Percentiles rank a stretch among this genome's conserved stretches.
These are phyloP conservation scores for Meloidogyne floridensis DNA, from an alignment of 1,140 invertebrate genomes.

Conservation along the genomic window DNA sequence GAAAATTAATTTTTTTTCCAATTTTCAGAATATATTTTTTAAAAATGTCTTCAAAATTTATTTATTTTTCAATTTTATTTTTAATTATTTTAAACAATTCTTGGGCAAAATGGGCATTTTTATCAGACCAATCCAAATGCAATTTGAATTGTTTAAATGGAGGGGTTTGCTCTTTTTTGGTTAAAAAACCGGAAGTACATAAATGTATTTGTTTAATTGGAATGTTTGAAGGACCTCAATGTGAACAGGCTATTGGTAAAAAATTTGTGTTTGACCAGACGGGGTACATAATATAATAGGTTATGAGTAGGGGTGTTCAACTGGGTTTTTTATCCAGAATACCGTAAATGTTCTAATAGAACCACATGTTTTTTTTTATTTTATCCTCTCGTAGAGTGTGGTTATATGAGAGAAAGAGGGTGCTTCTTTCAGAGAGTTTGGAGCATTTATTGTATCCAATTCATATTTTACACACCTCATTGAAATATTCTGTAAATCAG, in stretches of 20 bases:
- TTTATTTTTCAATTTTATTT: background rate
- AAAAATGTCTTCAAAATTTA: background rate
- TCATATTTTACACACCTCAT: no score
- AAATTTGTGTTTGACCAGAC: background rate
- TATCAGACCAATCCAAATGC: conserved; percentile 25
- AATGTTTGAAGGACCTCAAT: conserved; percentile 30
- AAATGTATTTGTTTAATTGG: conserved; percentile 40
- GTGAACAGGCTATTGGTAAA: conserved; percentile 19
- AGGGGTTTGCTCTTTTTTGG: conserved; percentile 35
- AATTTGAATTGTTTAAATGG: conserved; percentile 33
- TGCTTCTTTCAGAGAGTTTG: no score
- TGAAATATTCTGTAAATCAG: no score
- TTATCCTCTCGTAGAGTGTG: no score
- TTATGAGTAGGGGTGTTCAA: no score
- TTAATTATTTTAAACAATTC: background rate
- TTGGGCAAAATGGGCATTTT: conserved; percentile 28
- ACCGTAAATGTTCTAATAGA: no score
- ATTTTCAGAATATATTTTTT: background rate
- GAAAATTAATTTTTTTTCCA: background rate
- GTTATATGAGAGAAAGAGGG: no score
- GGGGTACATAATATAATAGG: no score
- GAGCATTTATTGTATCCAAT: no score
- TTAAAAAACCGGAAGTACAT: conserved; percentile 15
- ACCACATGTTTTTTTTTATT: no score
- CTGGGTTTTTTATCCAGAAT: no score